Evolutionary conservation across 2,888 invertebrate species (phyloP).

Genomic region (Sesamia inferens): DNA sequence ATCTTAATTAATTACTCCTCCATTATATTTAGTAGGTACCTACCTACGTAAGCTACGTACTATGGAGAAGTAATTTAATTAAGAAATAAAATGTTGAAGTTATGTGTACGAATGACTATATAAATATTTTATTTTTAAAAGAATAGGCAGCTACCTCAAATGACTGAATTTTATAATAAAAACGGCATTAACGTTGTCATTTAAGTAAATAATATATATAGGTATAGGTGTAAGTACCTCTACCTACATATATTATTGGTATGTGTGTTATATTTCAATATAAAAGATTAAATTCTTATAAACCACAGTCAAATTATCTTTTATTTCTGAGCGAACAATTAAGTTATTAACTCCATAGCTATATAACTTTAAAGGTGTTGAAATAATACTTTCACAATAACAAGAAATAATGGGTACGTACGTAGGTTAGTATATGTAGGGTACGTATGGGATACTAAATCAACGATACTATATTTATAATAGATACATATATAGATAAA

Average conservation of each 20-base stretch:
- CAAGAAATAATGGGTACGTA: no score
- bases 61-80: slow-evolving; percentile 13
- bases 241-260: neutral
- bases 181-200: slow-evolving; percentile 28
- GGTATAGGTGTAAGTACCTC: no score
- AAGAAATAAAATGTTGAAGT: slow-evolving; percentile 1
- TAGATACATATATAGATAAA: no score
- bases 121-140: slow-evolving; percentile 10
- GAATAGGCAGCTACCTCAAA: no score
- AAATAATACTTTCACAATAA: slow-evolving; percentile 36
- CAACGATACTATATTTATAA: no score
- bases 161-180: neutral
- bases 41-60: neutral
- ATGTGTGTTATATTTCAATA: slow-evolving; percentile 30
- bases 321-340: slow-evolving; percentile 38
- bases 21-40: no score
- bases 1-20: slow-evolving; percentile 10
- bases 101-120: neutral
- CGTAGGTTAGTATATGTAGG: no score
- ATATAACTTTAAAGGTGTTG: slow-evolving; percentile 6
- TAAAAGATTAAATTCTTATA: slow-evolving; percentile 26
- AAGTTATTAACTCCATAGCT: slow-evolving; percentile 38
- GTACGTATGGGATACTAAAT: no score
- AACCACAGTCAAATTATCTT: slow-evolving; percentile 23
- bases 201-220: no score